A percentile compares a stretch with the other conserved stretches of the same genome.
Conservation (phyloP, 2,113 vertebrate genomes). For the Typhlomys cinereus region DNA sequence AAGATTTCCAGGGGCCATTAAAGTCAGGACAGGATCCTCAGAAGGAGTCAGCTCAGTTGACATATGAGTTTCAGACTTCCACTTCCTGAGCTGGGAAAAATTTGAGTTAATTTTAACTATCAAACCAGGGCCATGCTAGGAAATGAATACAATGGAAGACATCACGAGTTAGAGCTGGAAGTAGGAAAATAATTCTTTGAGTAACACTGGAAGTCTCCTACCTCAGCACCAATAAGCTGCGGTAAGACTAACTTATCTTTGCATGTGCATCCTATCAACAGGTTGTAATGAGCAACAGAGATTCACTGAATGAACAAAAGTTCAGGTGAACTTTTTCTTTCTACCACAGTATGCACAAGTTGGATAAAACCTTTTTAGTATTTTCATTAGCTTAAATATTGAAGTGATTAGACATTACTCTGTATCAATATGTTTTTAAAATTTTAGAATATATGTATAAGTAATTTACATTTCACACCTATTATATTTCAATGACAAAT, state of each 20-base stretch:
- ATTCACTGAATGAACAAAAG: neutral
- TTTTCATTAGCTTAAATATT: neutral
- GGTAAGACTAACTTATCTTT: neutral
- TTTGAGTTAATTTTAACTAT: neutral
- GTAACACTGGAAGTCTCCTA: neutral
- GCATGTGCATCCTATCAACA: neutral
- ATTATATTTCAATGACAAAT: neutral
- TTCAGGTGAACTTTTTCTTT: neutral
- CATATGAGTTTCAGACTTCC: neutral
- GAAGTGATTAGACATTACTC: neutral
- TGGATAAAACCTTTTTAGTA: neutral
- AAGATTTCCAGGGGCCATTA: neutral
- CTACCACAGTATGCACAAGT: neutral
- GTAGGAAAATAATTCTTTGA: neutral
- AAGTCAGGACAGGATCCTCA: too few relatives aligned
- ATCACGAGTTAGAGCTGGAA: neutral
- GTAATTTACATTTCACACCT: neutral
- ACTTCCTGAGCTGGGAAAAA: neutral
- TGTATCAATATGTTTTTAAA: neutral
- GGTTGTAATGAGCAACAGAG: neutral
- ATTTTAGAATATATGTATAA: neutral
- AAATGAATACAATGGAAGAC: neutral
- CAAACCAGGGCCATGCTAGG: neutral
- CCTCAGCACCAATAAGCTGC: neutral
- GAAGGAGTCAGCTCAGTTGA: neutral